Percentiles rank a stretch among this genome's conserved stretches.
Conservation (phyloP, 2,888 invertebrate genomes). For the Penaeus monodon region DNA sequence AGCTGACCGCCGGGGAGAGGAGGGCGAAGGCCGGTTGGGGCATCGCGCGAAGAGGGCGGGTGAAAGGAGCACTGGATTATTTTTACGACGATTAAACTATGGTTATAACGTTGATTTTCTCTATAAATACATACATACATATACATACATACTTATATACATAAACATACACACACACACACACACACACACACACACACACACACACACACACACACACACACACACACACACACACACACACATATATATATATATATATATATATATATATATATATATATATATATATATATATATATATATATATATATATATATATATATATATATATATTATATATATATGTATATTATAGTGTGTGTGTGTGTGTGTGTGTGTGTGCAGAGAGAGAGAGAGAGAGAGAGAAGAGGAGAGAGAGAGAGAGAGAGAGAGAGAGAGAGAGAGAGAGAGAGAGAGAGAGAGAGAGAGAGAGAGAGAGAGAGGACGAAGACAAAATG, state of each 20-base stretch:
- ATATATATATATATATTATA: not conserved
- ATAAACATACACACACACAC: conserved; percentile 68
- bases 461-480: too few species aligned
- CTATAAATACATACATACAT: not conserved
- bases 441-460: too few species aligned
- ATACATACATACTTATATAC: conserved; percentile 67
- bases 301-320: not conserved
- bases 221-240: not conserved
- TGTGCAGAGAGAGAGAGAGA: not conserved
- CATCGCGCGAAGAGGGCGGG: too few species aligned
- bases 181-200: conserved; percentile 22
- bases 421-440: too few species aligned
- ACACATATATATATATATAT: not conserved
- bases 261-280: conserved; percentile 1
- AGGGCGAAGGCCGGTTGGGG: too few species aligned
- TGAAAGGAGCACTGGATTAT: too few species aligned
- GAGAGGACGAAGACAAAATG: too few species aligned
- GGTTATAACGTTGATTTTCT: not conserved
- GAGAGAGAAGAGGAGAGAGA: not conserved
- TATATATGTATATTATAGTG: not conserved
- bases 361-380: not conserved
- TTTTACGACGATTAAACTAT: too few species aligned
- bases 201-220: conserved; percentile 8
- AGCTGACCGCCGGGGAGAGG: too few species aligned
- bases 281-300: not conserved